phyloP scores from a whole-genome alignment of 2,888 invertebrate species.

The Drosophila barbarae region DNA sequence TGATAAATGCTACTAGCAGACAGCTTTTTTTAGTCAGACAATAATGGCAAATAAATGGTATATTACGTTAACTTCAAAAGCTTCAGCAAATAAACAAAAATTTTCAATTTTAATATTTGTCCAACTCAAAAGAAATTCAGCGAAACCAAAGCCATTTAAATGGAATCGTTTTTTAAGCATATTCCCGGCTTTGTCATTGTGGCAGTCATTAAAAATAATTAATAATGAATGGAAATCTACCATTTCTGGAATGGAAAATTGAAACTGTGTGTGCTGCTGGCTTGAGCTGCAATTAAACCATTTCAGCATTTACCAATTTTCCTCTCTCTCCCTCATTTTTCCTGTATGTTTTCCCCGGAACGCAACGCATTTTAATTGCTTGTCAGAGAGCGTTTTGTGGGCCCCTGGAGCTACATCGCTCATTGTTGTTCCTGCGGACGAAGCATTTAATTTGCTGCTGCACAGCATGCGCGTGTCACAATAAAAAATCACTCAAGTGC shows the following conservation, averaged over 20 bases:
- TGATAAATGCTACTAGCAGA: slow-evolving; percentile 5
- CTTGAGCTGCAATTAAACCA: slow-evolving; percentile 61
- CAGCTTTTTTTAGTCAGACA: slow-evolving; percentile 3
- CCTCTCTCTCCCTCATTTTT: background rate
- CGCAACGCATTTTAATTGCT: slow-evolving; percentile 68
- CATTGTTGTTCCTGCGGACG: slow-evolving; percentile 49
- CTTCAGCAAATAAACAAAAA: slow-evolving; percentile 17
- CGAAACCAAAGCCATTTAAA: slow-evolving; percentile 35
- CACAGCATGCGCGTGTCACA: slow-evolving; percentile 66
- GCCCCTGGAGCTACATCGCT: slow-evolving; percentile 21
- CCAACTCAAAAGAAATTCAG: background rate
- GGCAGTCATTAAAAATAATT: slow-evolving; percentile 57
- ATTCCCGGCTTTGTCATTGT: slow-evolving; percentile 18
- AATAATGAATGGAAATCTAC: slow-evolving; percentile 61
- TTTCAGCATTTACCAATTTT: slow-evolving; percentile 57
- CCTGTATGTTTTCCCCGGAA: slow-evolving; percentile 45
- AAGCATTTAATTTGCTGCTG: slow-evolving; percentile 63
- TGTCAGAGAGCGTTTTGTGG: slow-evolving; percentile 55
- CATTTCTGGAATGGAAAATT: slow-evolving; percentile 55
- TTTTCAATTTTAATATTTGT: slow-evolving; percentile 12
- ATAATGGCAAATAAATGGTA: slow-evolving; percentile 13
- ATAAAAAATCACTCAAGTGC: slow-evolving; percentile 72
- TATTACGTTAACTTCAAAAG: slow-evolving; percentile 12
- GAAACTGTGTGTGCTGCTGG: slow-evolving; percentile 46
- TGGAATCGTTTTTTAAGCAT: slow-evolving; percentile 29